phyloP scores from a whole-genome alignment of 2,888 invertebrate species.

The Chelonus formosanus region DNA sequence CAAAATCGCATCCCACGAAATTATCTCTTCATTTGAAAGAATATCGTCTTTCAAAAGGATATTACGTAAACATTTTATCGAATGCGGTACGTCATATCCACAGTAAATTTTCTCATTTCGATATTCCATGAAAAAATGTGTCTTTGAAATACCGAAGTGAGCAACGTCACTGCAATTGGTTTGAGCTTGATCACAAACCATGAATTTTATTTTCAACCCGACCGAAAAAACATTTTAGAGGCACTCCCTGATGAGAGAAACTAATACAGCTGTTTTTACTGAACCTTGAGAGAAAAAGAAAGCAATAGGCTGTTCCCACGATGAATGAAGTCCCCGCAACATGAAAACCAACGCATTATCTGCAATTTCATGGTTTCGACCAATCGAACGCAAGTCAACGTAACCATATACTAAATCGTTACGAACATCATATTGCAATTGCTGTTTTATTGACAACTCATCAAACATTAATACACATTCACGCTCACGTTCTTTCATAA shows the following conservation, averaged over 20 bases:
- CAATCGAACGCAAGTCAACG: slow-evolving; percentile 43
- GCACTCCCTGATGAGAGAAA: too few species aligned
- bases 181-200: slow-evolving; percentile 42
- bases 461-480: slow-evolving; percentile 46
- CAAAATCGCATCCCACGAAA: too few species aligned
- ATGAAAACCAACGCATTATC: slow-evolving; percentile 46
- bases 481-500: not conserved
- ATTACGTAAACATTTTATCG: too few species aligned
- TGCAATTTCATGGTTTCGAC: slow-evolving; percentile 36
- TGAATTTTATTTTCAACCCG: slow-evolving; percentile 40
- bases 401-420: slow-evolving; percentile 42
- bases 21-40: too few species aligned
- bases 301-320: slow-evolving; percentile 45
- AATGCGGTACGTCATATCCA: too few species aligned
- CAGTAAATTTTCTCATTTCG: too few species aligned
- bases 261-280: too few species aligned
- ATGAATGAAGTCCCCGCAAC: slow-evolving; percentile 40
- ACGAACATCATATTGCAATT: slow-evolving; percentile 42
- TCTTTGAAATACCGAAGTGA: too few species aligned
- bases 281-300: slow-evolving; percentile 35
- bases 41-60: too few species aligned
- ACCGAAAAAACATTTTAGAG: slow-evolving; percentile 22
- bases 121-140: too few species aligned
- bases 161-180: too few species aligned
- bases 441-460: slow-evolving; percentile 45